A percentile compares a stretch with the other conserved stretches of the same genome.
phyloP scores from a whole-genome alignment of 2,888 invertebrate genomes.

The Pterostichus madidus region DNA sequence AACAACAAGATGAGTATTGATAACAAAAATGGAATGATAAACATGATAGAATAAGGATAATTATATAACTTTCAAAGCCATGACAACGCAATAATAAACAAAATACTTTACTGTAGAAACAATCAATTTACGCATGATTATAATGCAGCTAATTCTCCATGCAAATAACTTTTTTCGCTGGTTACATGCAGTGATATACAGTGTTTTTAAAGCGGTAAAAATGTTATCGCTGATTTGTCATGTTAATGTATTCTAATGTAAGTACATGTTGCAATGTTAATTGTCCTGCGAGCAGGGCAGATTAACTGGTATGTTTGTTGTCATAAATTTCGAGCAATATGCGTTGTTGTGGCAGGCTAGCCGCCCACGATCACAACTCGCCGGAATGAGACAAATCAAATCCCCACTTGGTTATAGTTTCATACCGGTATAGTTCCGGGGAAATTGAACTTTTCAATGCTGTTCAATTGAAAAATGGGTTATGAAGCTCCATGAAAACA shows the following conservation, averaged over 20 bases:
- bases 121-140: too few relatives aligned
- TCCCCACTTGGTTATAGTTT: background rate
- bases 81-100: too few relatives aligned
- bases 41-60: too few relatives aligned
- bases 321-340: slow-evolving; percentile 48
- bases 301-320: slow-evolving; percentile 35
- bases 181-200: background rate
- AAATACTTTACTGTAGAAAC: too few relatives aligned
- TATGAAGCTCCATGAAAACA: background rate
- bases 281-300: slow-evolving; percentile 29
- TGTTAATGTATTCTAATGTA: slow-evolving; percentile 46
- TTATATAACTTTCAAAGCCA: too few relatives aligned
- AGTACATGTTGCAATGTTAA: slow-evolving; percentile 53
- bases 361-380: slow-evolving; percentile 36
- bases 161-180: too few relatives aligned
- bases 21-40: too few relatives aligned
- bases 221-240: slow-evolving; percentile 29
- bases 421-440: too few relatives aligned
- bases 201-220: slow-evolving; percentile 21
- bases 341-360: slow-evolving; percentile 44
- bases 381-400: slow-evolving; percentile 9
- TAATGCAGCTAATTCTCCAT: too few relatives aligned
- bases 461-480: slow-evolving; percentile 26
- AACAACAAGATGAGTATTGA: too few relatives aligned
- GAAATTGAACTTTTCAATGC: background rate